phyloP scores from a whole-genome alignment of 2,888 invertebrate genomes.

The Nomada lathburiana region DNA sequence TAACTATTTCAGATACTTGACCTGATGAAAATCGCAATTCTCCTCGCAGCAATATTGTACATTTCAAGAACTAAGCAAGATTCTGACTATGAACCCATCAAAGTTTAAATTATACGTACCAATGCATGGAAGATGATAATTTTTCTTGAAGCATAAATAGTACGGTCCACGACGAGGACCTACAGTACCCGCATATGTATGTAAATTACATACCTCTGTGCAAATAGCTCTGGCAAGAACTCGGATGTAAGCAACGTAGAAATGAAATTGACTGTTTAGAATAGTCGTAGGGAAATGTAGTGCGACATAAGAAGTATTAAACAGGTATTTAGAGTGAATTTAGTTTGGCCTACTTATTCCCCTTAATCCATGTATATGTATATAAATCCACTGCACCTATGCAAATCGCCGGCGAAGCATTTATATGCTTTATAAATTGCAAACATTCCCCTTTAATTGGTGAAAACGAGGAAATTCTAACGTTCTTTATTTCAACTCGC shows the following conservation, averaged over 20 bases:
- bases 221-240: too few species aligned
- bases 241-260: too few species aligned
- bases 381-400: neutral
- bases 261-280: too few species aligned
- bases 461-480: neutral
- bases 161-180: too few species aligned
- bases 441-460: neutral
- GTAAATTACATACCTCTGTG: too few species aligned
- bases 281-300: too few species aligned
- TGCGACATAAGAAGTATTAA: too few species aligned
- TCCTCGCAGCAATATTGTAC: conserved; percentile 22
- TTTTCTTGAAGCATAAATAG: neutral
- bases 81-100: conserved; percentile 44
- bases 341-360: too few species aligned
- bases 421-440: neutral
- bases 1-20: conserved; percentile 33
- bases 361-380: too few species aligned
- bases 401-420: neutral
- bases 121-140: neutral
- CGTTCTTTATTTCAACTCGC: neutral
- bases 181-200: too few species aligned
- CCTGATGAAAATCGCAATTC: conserved; percentile 4
- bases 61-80: conserved; percentile 21
- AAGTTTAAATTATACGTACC: conserved; percentile 24
- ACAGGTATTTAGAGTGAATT: too few species aligned